Evolutionary conservation across 2,888 invertebrate species (phyloP).

Genomic region (Epistrophe eligans): DNA sequence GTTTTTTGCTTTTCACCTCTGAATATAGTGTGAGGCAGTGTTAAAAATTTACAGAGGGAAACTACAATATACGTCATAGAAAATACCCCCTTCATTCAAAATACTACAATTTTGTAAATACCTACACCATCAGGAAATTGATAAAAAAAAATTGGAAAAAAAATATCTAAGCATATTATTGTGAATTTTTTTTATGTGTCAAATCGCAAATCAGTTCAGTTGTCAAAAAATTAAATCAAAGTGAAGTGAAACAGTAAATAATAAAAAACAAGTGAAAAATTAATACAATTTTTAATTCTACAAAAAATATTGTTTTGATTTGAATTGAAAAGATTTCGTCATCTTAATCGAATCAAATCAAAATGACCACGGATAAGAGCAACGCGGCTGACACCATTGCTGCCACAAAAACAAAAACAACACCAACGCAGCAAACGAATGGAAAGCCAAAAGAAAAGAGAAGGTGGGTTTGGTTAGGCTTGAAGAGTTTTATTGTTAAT

Average conservation of each 20-base stretch:
- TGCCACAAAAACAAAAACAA: conserved; percentile 74
- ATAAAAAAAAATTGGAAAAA: conserved; percentile 2
- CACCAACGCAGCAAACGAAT: conserved; percentile 78
- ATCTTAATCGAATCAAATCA: conserved; percentile 34
- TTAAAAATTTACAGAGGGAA: conserved; percentile 25
- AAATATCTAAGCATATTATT: conserved; percentile 32
- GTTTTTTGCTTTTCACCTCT: background rate
- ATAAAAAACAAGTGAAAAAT: conserved; percentile 11
- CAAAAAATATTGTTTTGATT: conserved; percentile 6
- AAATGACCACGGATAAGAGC: conserved; percentile 75
- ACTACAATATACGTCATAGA: conserved; percentile 33
- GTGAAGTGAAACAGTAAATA: conserved; percentile 9
- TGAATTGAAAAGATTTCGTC: conserved; percentile 42
- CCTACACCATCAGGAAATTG: conserved; percentile 11
- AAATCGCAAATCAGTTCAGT: conserved; percentile 52
- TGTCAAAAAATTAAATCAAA: conserved; percentile 40
- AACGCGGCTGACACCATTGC: conserved; percentile 59
- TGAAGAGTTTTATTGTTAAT: conserved; percentile 25
- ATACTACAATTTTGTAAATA: conserved; percentile 8
- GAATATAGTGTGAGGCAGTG: conserved; percentile 17
- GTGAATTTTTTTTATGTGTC: conserved; percentile 61
- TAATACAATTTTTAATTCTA: background rate
- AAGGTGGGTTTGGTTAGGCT: conserved; percentile 85
- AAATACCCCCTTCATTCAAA: background rate
- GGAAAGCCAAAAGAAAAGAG: conserved; percentile 88